Conservation (phyloP, 1,140 invertebrate species). For the Ectropis grisescens region DNA sequence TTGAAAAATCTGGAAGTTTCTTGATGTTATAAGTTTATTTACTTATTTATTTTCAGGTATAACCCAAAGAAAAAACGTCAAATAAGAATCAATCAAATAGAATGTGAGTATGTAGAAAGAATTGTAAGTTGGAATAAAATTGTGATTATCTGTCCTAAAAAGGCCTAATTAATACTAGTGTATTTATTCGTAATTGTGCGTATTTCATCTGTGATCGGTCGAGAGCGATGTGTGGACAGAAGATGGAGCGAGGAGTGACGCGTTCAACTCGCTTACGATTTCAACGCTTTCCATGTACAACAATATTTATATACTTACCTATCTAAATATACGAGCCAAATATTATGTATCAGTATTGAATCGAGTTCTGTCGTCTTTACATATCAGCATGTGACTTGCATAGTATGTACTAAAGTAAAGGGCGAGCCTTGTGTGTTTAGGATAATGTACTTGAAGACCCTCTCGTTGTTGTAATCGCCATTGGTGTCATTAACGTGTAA, state of each 20-base stretch:
- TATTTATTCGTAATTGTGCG: conserved; percentile 53
- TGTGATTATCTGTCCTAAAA: conserved; percentile 68
- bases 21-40: too few species aligned
- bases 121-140: conserved; percentile 54
- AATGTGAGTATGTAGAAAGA: conserved; percentile 41
- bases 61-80: conserved; percentile 47
- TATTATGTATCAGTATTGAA: conserved; percentile 50
- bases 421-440: conserved; percentile 36
- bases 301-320: conserved; percentile 12
- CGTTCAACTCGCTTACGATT: conserved; percentile 25
- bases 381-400: conserved; percentile 64
- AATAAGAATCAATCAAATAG: conserved; percentile 24
- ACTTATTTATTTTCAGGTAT: conserved; percentile 23
- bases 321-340: conserved; percentile 26
- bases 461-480: conserved; percentile 50
- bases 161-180: conserved; percentile 66
- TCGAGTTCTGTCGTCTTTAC: conserved; percentile 49
- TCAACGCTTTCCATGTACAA: conserved; percentile 29
- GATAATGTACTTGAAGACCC: conserved; percentile 32
- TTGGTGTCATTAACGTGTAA: conserved; percentile 36
- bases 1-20: too few species aligned
- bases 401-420: conserved; percentile 39
- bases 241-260: conserved; percentile 11
- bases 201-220: conserved; percentile 44
- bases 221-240: conserved; percentile 21